These are phyloP conservation scores for Camelus dromedarius DNA, from an alignment of 2,113 vertebrate species.

Conservation along the genomic window DNA sequence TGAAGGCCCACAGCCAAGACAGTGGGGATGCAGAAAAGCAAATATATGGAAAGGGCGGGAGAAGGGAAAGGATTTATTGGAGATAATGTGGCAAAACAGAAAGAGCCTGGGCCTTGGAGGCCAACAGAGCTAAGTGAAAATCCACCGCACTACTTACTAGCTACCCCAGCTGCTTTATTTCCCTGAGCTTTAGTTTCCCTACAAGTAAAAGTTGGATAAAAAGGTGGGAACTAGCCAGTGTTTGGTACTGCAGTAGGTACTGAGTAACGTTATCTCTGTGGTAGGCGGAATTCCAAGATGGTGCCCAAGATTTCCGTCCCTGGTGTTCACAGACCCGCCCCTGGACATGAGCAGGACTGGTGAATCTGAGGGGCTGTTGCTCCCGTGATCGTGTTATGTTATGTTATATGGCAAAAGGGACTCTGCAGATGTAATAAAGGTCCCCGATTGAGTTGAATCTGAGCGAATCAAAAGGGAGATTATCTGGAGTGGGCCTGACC, in stretches of 20 bases:
- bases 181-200: not conserved
- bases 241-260: not conserved
- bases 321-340: not conserved
- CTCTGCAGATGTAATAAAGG: not conserved
- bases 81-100: not conserved
- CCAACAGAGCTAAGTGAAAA: not conserved
- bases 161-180: not conserved
- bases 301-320: not conserved
- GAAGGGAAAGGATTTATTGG: not conserved
- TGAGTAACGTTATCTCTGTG: not conserved
- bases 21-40: not conserved
- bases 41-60: not conserved
- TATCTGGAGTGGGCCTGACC: not conserved
- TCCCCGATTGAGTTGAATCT: not conserved
- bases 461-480: constrained; percentile 7
- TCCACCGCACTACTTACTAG: not conserved
- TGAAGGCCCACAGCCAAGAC: not conserved
- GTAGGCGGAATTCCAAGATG: not conserved
- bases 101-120: not conserved
- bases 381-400: no score
- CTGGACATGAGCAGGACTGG: not conserved
- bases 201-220: not conserved
- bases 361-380: not conserved
- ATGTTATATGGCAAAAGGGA: not conserved
- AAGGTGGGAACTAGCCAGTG: not conserved